These are phyloP conservation scores for Malurus leucopterus DNA, from an alignment of 2,797 vertebrate genomes.

Conservation along the genomic window DNA sequence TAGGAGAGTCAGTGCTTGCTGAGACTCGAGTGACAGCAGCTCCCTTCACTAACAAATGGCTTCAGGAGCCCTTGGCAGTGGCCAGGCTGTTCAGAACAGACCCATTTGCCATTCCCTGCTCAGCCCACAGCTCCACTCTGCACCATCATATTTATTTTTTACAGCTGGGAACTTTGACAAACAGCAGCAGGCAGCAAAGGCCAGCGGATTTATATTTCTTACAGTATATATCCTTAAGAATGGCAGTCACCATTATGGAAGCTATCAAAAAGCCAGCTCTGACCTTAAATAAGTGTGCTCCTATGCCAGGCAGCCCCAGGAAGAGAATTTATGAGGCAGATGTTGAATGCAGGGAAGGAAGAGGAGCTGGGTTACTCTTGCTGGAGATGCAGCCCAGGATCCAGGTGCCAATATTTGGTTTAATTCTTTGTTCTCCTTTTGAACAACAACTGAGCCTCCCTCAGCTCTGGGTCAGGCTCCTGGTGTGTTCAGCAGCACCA, in stretches of 20 bases:
- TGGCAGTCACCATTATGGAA: conserved; percentile 47
- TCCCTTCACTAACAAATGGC: not conserved
- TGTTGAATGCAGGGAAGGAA: not conserved
- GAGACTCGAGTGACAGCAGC: fast-evolving
- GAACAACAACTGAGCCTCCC: not conserved
- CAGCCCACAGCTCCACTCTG: not conserved
- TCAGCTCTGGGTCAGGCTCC: not conserved
- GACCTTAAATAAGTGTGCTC: conserved; percentile 37
- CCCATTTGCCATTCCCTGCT: not conserved
- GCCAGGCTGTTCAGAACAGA: not conserved
- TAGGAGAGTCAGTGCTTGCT: not conserved
- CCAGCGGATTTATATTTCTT: conserved; percentile 23
- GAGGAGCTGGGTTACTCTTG: not conserved
- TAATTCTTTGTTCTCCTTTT: not conserved
- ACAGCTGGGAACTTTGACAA: conserved; percentile 12
- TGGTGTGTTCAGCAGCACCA: not conserved
- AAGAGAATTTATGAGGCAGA: conserved; percentile 23
- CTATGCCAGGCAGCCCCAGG: not conserved
- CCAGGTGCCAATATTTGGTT: not conserved
- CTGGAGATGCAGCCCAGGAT: not conserved
- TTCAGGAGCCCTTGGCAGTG: not conserved
- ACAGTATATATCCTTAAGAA: conserved; percentile 9
- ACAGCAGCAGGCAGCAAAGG: conserved; percentile 24
- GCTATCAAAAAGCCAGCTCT: conserved; percentile 37
- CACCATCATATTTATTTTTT: not conserved